Base-by-base conservation (phyloP, 2,113 vertebrate genomes). In the Mobula birostris region DNA sequence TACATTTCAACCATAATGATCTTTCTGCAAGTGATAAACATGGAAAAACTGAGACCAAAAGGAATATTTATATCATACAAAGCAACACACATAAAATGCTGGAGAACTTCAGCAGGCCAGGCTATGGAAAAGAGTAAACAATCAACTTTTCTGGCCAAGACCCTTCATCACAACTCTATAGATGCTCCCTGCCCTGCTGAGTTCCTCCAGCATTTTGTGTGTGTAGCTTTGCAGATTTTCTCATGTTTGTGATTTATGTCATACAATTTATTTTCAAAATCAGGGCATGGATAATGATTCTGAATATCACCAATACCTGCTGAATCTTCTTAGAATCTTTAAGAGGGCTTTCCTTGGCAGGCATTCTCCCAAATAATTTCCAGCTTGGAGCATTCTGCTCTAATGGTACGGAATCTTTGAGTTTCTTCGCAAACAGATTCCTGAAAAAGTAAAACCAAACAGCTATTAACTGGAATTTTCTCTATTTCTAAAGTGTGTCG, bases 321-420 rank as follows among this genome's bases (percentile, higher is more conserved):
- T 97, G 97, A 29, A 96, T 96, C 96, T 95, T 98, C 96, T 96
- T 97, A 0, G 97, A 95, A 76, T 98, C 97, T 96, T 96, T 98
- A 87, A 96, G 94, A 58, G 96, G 96, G 94, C 95, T 96, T 94
- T 99, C 98, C 94, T 96, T 96, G 3, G 95, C 96, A 15, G 98
- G 97, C 32, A 97, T 96, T 96, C 97, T 98, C 88, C 98, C 98
- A 96, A 99, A 99, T 76, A 99, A 97, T 95, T 97, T 99, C 98
- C 98, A 99, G 66, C 98, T 97, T 74, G 96, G 96, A 95, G 98
- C 98, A 95, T 94, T 97, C 92, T 96, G 97, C 94, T 97, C 97
- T 94, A 96, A 96, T 77, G 96, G 95, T 95, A 95, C 96, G 95
- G 96, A 95, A 95, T 96, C 98, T 96, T 97, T 98, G 93, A 95